Evolutionary conservation across 2,797 vertebrate species (phyloP).

Genomic region (Thalassophryne amazonica): DNA sequence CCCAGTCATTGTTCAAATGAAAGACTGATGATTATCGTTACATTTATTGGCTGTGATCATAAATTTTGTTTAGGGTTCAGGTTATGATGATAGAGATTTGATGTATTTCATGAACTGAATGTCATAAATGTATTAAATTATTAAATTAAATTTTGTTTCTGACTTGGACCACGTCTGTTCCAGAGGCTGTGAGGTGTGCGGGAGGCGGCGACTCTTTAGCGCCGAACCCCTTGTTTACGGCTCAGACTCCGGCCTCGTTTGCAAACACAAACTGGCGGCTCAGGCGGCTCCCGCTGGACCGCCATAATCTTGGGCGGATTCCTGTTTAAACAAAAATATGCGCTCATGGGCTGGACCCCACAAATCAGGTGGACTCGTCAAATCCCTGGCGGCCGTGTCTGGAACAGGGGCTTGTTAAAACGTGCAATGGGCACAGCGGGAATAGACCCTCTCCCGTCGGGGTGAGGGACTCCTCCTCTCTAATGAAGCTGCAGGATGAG

Average conservation of each 20-base stretch:
- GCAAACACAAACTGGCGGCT: conserved; percentile 48
- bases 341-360: conserved; percentile 62
- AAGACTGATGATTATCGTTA: no score
- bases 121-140: no score
- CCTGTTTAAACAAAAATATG: conserved; percentile 58
- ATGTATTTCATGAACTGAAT: no score
- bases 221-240: conserved; percentile 45
- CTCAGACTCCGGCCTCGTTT: conserved; percentile 52
- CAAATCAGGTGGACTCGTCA: conserved; percentile 66
- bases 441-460: conserved; percentile 59
- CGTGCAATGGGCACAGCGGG: conserved; percentile 70
- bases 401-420: conserved; percentile 78
- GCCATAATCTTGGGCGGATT: conserved; percentile 59
- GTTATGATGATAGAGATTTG: no score
- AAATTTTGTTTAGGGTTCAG: no score
- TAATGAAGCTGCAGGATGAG: conserved; percentile 77
- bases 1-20: no score
- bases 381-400: conserved; percentile 62
- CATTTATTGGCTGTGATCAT: no score
- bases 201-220: conserved; percentile 12
- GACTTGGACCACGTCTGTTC: no score
- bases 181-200: no score
- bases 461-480: conserved; percentile 69
- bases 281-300: conserved; percentile 43
- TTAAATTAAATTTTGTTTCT: no score